These are phyloP conservation scores for Holocentrus rufus DNA, from an alignment of 2,797 vertebrate genomes.

Conservation along the genomic window DNA sequence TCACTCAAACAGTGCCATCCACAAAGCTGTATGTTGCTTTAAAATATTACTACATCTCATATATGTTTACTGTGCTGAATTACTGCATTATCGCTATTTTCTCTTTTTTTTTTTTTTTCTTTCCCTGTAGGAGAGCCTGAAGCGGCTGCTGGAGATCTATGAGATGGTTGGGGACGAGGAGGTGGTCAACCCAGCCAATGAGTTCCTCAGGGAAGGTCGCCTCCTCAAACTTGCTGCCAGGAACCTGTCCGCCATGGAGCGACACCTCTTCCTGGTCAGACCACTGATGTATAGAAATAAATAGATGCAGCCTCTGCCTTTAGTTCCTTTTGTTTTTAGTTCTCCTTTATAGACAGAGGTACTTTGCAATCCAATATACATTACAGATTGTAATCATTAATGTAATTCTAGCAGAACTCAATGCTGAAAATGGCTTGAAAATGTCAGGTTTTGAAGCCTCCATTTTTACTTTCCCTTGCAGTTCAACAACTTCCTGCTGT, in stretches of 20 bases:
- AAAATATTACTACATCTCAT: neutral
- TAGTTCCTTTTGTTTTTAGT: no score
- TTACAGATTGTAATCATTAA: no score
- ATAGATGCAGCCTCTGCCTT: neutral
- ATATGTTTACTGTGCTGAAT: neutral
- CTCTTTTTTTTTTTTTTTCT: neutral
- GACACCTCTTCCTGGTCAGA: conserved; percentile 89
- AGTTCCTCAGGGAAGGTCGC: conserved; percentile 89
- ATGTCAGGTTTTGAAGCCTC: neutral
- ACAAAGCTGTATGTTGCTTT: conserved; percentile 83
- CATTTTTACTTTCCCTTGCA: conserved; percentile 55
- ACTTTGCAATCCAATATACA: no score
- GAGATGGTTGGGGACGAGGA: conserved; percentile 91
- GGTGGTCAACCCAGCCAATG: conserved; percentile 89
- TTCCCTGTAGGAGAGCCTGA: conserved; percentile 83
- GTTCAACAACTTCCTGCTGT: conserved; percentile 95
- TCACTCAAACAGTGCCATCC: conserved; percentile 89
- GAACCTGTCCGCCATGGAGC: conserved; percentile 85
- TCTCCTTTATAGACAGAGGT: no score
- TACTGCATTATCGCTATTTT: neutral
- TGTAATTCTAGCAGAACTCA: neutral
- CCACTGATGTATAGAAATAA: neutral
- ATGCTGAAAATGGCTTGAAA: neutral
- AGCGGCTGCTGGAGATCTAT: conserved; percentile 89
- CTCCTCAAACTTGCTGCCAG: conserved; percentile 90